Evolutionary conservation across 2,797 vertebrate species (phyloP).

Genomic region (Gymnodraco acuticeps): DNA sequence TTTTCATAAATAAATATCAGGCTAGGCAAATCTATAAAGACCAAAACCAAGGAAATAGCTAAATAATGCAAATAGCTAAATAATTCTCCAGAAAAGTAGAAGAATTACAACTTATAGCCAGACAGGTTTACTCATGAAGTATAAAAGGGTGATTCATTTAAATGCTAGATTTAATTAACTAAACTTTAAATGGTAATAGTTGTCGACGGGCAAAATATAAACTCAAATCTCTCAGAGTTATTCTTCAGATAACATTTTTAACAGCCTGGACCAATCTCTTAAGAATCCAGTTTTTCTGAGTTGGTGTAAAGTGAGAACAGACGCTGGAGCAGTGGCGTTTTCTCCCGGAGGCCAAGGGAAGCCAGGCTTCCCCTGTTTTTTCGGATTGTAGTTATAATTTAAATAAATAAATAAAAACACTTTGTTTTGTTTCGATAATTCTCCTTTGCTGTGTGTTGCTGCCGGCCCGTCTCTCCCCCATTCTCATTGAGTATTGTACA

Average conservation of each 20-base stretch:
- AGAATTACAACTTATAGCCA: neutral
- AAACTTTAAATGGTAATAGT: neutral
- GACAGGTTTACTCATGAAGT: neutral
- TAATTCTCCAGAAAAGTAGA: neutral
- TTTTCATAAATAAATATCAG: constrained; percentile 13
- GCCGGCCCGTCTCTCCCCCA: too few species aligned
- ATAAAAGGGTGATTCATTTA: neutral
- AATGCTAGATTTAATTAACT: neutral
- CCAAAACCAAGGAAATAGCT: neutral
- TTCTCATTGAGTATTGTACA: too few species aligned
- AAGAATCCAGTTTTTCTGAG: constrained; percentile 27
- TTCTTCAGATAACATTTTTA: constrained; percentile 21
- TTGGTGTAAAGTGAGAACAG: constrained; percentile 41
- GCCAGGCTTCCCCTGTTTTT: too few species aligned
- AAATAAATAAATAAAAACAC: too few species aligned
- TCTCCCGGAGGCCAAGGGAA: too few species aligned
- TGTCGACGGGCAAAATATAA: neutral
- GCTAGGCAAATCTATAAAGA: constrained; percentile 1
- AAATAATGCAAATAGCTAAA: neutral
- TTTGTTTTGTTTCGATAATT: too few species aligned
- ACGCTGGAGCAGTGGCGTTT: too few species aligned
- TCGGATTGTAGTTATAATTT: too few species aligned
- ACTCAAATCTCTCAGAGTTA: neutral
- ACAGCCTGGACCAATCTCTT: constrained; percentile 19
- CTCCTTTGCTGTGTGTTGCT: too few species aligned